phyloP scores from a whole-genome alignment of 2,888 invertebrate species.

The Suillia variegata region DNA sequence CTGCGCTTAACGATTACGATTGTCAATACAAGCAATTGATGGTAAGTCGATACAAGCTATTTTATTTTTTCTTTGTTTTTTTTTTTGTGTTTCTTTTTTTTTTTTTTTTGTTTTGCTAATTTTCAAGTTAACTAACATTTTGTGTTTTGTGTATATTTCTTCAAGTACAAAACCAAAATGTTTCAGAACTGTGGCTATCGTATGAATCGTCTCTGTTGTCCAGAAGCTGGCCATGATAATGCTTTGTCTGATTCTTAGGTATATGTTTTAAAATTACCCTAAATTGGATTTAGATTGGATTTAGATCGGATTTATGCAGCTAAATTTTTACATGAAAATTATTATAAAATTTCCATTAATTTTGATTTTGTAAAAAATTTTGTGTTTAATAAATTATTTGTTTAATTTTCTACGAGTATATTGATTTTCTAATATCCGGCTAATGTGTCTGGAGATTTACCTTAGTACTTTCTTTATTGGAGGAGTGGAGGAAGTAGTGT shows the following conservation, averaged over 20 bases:
- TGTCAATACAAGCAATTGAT: slow-evolving; percentile 44
- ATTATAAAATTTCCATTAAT: neutral
- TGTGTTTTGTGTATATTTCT: too few species aligned
- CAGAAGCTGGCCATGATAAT: slow-evolving; percentile 37
- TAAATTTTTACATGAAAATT: too few species aligned
- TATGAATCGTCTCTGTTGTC: slow-evolving; percentile 15
- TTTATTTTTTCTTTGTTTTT: too few species aligned
- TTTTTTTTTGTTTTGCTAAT: too few species aligned
- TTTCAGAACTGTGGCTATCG: slow-evolving; percentile 34
- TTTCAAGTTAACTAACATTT: too few species aligned
- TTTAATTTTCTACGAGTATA: too few species aligned
- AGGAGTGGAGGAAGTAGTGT: too few species aligned
- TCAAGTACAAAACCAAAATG: slow-evolving; percentile 34
- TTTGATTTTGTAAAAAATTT: neutral
- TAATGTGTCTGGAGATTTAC: too few species aligned
- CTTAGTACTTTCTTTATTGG: too few species aligned
- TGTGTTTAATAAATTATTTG: neutral
- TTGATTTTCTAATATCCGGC: too few species aligned
- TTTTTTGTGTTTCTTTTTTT: slow-evolving; percentile 23
- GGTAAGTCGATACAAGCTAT: slow-evolving; percentile 33
- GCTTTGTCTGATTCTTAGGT: slow-evolving; percentile 21
- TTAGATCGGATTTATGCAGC: too few species aligned
- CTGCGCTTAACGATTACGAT: slow-evolving; percentile 45
- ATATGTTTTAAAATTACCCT: neutral
- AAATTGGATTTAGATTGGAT: too few species aligned